These are phyloP conservation scores for Drosophila vallismaia DNA, from an alignment of 2,888 invertebrate species.

Conservation along the genomic window DNA sequence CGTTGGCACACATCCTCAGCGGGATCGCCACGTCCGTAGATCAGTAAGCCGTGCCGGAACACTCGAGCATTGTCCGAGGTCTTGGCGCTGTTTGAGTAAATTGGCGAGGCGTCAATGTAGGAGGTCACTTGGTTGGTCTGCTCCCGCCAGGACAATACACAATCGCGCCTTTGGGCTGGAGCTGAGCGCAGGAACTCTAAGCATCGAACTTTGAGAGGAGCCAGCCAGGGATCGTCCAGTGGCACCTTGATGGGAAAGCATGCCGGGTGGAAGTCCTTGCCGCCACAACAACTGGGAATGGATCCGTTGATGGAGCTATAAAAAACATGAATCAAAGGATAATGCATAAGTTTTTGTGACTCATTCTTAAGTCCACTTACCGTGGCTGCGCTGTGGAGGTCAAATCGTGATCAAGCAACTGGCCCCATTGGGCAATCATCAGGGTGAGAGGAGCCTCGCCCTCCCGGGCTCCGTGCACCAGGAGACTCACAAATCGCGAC, in stretches of 20 bases:
- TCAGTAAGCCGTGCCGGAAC: conserved; percentile 89
- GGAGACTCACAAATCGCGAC: conserved; percentile 89
- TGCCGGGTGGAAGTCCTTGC: conserved; percentile 89
- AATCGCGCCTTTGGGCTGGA: conserved; percentile 91
- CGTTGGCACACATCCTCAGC: conserved; percentile 89
- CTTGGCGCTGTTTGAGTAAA: conserved; percentile 91
- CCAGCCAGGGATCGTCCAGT: conserved; percentile 89
- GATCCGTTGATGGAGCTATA: conserved; percentile 88
- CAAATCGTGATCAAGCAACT: conserved; percentile 94
- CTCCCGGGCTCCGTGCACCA: conserved; percentile 87
- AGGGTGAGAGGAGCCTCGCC: conserved; percentile 89
- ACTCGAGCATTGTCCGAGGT: conserved; percentile 90
- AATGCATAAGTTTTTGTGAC: not conserved
- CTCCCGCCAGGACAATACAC: conserved; percentile 92
- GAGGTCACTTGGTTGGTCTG: conserved; percentile 94
- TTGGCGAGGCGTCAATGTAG: conserved; percentile 91
- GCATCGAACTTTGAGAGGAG: conserved; percentile 89
- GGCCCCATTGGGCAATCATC: conserved; percentile 96
- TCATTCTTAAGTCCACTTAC: conserved; percentile 54
- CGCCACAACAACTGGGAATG: conserved; percentile 90
- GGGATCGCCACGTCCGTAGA: conserved; percentile 88
- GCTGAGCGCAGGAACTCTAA: conserved; percentile 93
- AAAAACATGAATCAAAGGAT: not conserved
- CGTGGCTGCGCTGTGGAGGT: conserved; percentile 91
- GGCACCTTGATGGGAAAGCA: conserved; percentile 92